Conservation (phyloP, 1,140 invertebrate species). For the Leptopilina boulardi region DNA sequence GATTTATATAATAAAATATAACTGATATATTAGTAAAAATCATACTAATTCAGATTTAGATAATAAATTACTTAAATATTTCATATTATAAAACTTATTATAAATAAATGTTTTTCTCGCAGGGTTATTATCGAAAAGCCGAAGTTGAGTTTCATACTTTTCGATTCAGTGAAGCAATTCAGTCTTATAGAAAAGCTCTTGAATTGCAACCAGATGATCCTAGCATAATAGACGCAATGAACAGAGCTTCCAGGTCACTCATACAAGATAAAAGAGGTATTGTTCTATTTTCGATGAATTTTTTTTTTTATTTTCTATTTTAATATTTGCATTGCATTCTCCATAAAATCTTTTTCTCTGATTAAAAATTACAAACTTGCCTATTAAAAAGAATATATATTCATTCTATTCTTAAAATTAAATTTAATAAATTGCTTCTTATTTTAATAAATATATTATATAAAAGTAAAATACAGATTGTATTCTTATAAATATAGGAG, state of each 20-base stretch:
- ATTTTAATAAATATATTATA: too few species aligned
- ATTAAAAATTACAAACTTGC: too few species aligned
- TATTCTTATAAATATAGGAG: too few species aligned
- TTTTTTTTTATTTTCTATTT: not conserved
- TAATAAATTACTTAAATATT: too few species aligned
- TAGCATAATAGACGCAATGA: conserved; percentile 81
- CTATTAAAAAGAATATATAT: too few species aligned
- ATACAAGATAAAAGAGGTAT: conserved; percentile 77
- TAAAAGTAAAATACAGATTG: too few species aligned
- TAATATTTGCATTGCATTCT: not conserved
- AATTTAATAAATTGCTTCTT: too few species aligned
- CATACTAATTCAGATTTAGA: too few species aligned
- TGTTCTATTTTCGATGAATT: conserved; percentile 38
- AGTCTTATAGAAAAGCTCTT: conserved; percentile 83
- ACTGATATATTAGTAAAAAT: too few species aligned
- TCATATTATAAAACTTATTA: conserved; percentile 32
- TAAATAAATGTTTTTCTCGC: conserved; percentile 58
- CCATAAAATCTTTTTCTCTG: too few species aligned
- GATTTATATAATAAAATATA: too few species aligned
- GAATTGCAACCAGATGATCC: conserved; percentile 83
- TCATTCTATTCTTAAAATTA: too few species aligned
- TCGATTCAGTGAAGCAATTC: conserved; percentile 82
- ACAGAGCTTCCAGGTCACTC: conserved; percentile 79
- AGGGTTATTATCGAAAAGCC: conserved; percentile 88
- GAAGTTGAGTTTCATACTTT: conserved; percentile 86